phyloP scores from a whole-genome alignment of 2,888 invertebrate species.

The Apotomis betuletana region DNA sequence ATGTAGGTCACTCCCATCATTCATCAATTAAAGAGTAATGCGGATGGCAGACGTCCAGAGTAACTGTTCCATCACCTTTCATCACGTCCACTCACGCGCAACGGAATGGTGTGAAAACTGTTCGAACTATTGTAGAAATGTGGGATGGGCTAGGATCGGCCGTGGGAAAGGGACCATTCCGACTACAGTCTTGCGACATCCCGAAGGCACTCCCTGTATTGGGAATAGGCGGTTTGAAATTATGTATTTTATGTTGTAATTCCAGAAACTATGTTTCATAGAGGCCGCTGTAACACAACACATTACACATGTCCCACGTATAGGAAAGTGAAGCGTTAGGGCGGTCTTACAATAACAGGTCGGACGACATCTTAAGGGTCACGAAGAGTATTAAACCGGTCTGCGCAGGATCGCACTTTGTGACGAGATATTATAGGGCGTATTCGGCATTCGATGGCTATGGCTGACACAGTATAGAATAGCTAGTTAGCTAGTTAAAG shows the following conservation, averaged over 20 bases:
- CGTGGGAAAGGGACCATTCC: constrained; percentile 64
- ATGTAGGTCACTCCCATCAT: constrained; percentile 48
- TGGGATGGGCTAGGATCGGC: constrained; percentile 72
- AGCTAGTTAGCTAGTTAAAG: too few relatives aligned
- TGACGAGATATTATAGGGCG: too few relatives aligned
- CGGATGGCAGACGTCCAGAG: constrained; percentile 58
- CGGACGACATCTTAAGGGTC: too few relatives aligned
- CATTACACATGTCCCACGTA: too few relatives aligned
- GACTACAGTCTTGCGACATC: constrained; percentile 43
- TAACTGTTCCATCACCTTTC: constrained; percentile 62
- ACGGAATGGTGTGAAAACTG: constrained; percentile 76
- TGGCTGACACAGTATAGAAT: too few relatives aligned
- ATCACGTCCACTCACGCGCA: constrained; percentile 62
- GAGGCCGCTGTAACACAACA: too few relatives aligned
- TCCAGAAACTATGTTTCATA: neutral
- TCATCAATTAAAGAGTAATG: constrained; percentile 58
- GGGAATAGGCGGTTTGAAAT: neutral
- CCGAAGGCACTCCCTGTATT: constrained; percentile 24
- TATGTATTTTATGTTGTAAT: neutral
- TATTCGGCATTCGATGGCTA: too few relatives aligned
- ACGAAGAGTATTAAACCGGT: too few relatives aligned
- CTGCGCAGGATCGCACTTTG: too few relatives aligned
- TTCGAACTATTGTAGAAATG: constrained; percentile 50
- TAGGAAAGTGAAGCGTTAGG: too few relatives aligned
- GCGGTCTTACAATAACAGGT: too few relatives aligned